Percentiles rank a stretch among this genome's conserved stretches.
phyloP scores from a whole-genome alignment of 2,113 vertebrate species.

The Sciurus niger region DNA sequence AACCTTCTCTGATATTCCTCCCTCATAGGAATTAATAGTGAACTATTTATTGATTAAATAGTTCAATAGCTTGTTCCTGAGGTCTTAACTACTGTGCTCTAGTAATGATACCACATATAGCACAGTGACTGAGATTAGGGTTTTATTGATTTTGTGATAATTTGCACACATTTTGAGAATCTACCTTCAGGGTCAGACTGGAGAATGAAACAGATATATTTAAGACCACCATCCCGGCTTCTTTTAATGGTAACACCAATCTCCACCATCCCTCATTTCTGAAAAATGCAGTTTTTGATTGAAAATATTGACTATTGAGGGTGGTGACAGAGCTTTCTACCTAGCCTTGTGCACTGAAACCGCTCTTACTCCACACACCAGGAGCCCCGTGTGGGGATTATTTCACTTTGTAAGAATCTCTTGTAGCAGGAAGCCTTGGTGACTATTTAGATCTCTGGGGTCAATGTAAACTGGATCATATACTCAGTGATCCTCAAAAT shows the following conservation, averaged over 20 bases:
- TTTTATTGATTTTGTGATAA: neutral
- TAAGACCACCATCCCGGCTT: neutral
- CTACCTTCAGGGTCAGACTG: neutral
- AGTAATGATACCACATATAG: neutral
- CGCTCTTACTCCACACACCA: neutral
- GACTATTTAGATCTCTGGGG: neutral
- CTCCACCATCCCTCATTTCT: neutral
- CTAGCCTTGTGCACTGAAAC: neutral
- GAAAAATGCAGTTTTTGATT: neutral
- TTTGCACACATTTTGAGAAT: neutral
- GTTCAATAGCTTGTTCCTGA: neutral
- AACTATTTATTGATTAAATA: neutral
- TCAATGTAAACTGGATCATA: neutral
- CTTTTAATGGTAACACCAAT: neutral
- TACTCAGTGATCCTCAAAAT: neutral
- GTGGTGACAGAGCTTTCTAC: neutral
- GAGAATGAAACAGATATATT: neutral
- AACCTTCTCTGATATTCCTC: neutral
- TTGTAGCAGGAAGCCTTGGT: neutral
- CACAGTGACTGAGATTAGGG: neutral
- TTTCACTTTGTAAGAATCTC: neutral
- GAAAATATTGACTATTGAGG: neutral
- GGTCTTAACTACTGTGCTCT: neutral
- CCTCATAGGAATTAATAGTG: neutral
- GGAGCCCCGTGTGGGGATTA: neutral